phyloP scores from a whole-genome alignment of 2,888 invertebrate genomes.

The Cloeon dipterum region DNA sequence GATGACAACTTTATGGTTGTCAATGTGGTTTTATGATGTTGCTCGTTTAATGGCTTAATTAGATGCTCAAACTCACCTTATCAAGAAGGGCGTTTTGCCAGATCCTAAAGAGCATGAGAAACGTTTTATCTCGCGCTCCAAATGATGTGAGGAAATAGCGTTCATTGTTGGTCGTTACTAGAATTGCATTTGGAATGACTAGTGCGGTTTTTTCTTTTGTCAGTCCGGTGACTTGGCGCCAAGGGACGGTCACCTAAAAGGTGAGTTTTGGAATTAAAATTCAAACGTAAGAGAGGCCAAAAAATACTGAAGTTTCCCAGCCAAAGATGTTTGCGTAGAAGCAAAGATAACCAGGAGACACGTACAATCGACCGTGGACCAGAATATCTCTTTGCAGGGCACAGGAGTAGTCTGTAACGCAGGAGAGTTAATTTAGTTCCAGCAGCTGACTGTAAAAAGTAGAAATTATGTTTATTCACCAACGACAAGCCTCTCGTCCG shows the following conservation, averaged over 20 bases:
- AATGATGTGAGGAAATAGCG: constrained; percentile 90
- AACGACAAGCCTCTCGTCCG: constrained; percentile 76
- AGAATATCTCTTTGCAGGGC: constrained; percentile 90
- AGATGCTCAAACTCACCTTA: constrained; percentile 36
- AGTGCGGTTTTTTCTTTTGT: constrained; percentile 85
- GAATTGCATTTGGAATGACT: constrained; percentile 92
- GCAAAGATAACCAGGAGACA: constrained; percentile 85
- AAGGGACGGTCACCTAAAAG: constrained; percentile 42
- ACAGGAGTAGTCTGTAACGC: constrained; percentile 76
- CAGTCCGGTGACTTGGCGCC: constrained; percentile 79
- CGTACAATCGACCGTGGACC: constrained; percentile 85
- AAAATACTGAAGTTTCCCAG: constrained; percentile 76
- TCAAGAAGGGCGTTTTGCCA: constrained; percentile 93
- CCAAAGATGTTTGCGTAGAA: constrained; percentile 96
- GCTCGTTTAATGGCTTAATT: too few relatives aligned
- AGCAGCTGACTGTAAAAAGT: neutral
- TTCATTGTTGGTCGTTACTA: constrained; percentile 50
- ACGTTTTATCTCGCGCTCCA: constrained; percentile 80
- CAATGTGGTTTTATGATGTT: too few relatives aligned
- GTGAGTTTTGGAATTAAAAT: too few relatives aligned
- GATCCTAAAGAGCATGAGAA: constrained; percentile 81
- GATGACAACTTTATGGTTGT: too few relatives aligned
- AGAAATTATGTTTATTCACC: constrained; percentile 31
- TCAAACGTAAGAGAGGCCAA: too few relatives aligned
- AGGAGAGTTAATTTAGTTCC: neutral